Base-by-base conservation (phyloP, 2,797 vertebrate species). In the Moxostoma hubbsi region DNA sequence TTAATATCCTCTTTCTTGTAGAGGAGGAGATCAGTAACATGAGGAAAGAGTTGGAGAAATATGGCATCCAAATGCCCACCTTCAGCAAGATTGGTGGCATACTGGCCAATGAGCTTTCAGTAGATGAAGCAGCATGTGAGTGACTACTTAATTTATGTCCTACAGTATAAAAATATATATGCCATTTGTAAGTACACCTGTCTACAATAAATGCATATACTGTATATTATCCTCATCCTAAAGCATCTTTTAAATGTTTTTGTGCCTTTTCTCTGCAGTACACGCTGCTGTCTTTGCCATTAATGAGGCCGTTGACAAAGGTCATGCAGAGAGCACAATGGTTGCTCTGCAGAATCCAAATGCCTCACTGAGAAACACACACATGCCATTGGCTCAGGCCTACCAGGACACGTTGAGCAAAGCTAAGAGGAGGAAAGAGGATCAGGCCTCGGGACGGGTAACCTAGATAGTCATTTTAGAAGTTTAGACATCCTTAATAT, bases 21-120 rank as follows among this genome's bases (percentile, higher is more conserved):
- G 98, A 99, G 93, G 98, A 99, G 82, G 97, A 99, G 92, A 99
- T 99, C 87, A 99, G 95, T 90, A 98, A 99, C 85, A 98, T 99
- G 97, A 90, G 96, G 85, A 98, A 96, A 85, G 98, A 99, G 73
- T 91, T 99, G 68, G 98, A 99, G 66, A 99, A 98, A 87, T 99
- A 99, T 0, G 98, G 98, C 36, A 99, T 99, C 90, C 98, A 99
- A 85, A 99, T 99, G 97, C 98, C 98, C 8, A 90, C 96, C 81
- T 99, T 99, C 84, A 97, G 95, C 91, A 99, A 99, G 93, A 99
- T 99, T 45, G 98, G 98, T 73, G 98, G 98, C 7, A 98, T 99
- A 90, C 90, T 99, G 83, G 95, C 98, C 84, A 97, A 94, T 69
- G 98, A 99, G 86, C 94, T 99, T 11, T 99, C 98, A 4, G 96